Evolutionary conservation across 2,888 invertebrate species (phyloP).

Genomic region (Nomada goodeniana): DNA sequence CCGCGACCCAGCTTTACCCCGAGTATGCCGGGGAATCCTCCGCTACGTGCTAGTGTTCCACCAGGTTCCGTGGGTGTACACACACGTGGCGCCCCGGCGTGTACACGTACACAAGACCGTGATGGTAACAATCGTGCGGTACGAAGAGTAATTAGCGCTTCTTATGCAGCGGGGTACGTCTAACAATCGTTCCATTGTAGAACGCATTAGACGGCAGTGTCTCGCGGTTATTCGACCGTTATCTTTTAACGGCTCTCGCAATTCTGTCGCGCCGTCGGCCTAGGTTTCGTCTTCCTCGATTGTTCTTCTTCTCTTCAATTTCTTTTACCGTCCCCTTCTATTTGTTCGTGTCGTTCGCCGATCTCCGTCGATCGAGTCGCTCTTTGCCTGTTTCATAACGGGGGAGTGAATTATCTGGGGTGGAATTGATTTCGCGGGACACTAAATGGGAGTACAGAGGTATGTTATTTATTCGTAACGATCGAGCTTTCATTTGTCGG

Average conservation of each 20-base stretch:
- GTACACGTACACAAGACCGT: background rate
- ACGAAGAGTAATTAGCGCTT: constrained; percentile 62
- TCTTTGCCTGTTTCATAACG: too few relatives aligned
- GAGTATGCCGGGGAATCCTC: constrained; percentile 74
- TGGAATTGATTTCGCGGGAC: too few relatives aligned
- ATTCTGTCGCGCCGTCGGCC: background rate
- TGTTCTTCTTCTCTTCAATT: too few relatives aligned
- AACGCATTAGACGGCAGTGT: constrained; percentile 18
- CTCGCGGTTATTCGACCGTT: constrained; percentile 9
- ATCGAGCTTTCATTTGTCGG: too few relatives aligned
- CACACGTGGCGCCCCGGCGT: constrained; percentile 17
- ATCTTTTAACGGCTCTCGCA: background rate
- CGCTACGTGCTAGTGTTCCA: constrained; percentile 70
- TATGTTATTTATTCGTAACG: too few relatives aligned
- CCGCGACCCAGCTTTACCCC: constrained; percentile 82
- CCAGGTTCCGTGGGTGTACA: constrained; percentile 55
- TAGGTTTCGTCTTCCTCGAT: background rate
- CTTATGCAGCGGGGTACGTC: constrained; percentile 19
- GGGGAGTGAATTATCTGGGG: too few relatives aligned
- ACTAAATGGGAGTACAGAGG: too few relatives aligned
- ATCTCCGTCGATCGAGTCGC: too few relatives aligned
- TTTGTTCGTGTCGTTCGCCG: too few relatives aligned
- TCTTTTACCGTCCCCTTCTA: too few relatives aligned
- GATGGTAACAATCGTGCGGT: background rate
- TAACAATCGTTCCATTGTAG: background rate